Conservation (phyloP, 2,888 invertebrate genomes). For the Augiades crinisus region DNA sequence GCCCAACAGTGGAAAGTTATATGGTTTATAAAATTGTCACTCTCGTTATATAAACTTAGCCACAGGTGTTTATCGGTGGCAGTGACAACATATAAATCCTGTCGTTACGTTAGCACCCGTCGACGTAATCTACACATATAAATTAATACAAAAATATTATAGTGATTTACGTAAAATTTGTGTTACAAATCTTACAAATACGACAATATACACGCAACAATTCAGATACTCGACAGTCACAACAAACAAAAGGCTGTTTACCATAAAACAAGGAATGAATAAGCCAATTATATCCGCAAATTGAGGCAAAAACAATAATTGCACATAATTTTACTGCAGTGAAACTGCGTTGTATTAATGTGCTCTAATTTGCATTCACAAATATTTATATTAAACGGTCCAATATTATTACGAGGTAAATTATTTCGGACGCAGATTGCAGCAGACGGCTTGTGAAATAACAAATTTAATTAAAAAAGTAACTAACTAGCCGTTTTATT, state of each 20-base stretch:
- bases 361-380: conserved; percentile 21
- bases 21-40: too few species aligned
- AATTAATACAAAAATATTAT: too few species aligned
- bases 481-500: too few species aligned
- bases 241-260: conserved; percentile 5
- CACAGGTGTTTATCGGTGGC: too few species aligned
- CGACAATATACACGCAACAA: neutral
- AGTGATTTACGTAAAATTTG: too few species aligned
- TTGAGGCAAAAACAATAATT: conserved; percentile 18
- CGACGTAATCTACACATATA: too few species aligned
- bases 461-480: conserved; percentile 18
- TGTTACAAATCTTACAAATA: too few species aligned
- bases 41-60: too few species aligned
- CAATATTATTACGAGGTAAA: conserved; percentile 18
- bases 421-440: conserved; percentile 1
- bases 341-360: conserved; percentile 5
- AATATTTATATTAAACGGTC: conserved; percentile 25
- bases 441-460: conserved; percentile 6
- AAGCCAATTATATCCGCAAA: conserved; percentile 17
- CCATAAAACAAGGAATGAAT: conserved; percentile 18
- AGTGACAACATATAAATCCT: too few species aligned
- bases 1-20: too few species aligned
- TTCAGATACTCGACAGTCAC: neutral
- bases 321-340: conserved; percentile 12
- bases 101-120: too few species aligned